phyloP scores from a whole-genome alignment of 37 sponge, comb jelly and placozoan species.

The Agelas oroides region DNA sequence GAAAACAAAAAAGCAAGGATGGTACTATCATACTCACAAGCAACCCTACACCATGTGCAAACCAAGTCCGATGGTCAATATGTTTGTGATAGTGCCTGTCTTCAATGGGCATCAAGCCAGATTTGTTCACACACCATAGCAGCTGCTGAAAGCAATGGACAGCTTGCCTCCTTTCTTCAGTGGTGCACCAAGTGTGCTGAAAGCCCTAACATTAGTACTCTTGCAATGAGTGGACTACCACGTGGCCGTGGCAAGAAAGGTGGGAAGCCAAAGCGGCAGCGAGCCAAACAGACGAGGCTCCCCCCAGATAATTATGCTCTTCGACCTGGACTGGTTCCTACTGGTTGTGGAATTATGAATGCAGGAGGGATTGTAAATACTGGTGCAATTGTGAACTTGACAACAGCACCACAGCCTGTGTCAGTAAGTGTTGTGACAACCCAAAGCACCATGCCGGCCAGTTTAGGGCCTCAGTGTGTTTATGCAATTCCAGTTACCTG shows the following conservation, averaged over 20 bases:
- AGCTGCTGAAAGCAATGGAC: constrained; percentile 5
- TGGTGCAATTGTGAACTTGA: neutral
- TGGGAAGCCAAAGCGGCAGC: constrained; percentile 20
- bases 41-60: constrained; percentile 7
- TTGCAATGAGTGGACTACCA: constrained; percentile 33
- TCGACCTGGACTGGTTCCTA: neutral
- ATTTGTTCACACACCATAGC: constrained; percentile 44
- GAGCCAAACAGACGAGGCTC: neutral
- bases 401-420: too few relatives aligned
- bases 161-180: constrained; percentile 5
- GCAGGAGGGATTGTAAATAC: neutral
- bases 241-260: constrained; percentile 29
- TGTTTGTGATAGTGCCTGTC: constrained; percentile 22
- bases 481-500: too few relatives aligned
- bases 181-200: constrained; percentile 3
- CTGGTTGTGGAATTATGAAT: neutral
- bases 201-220: constrained; percentile 14
- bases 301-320: neutral
- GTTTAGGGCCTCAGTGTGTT: too few relatives aligned
- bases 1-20: neutral
- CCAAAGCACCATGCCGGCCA: too few relatives aligned
- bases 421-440: too few relatives aligned
- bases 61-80: neutral
- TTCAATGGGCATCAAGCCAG: constrained; percentile 18
- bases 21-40: constrained; percentile 11